phyloP scores from a whole-genome alignment of 2,888 invertebrate genomes.

The Chironomus tentans region DNA sequence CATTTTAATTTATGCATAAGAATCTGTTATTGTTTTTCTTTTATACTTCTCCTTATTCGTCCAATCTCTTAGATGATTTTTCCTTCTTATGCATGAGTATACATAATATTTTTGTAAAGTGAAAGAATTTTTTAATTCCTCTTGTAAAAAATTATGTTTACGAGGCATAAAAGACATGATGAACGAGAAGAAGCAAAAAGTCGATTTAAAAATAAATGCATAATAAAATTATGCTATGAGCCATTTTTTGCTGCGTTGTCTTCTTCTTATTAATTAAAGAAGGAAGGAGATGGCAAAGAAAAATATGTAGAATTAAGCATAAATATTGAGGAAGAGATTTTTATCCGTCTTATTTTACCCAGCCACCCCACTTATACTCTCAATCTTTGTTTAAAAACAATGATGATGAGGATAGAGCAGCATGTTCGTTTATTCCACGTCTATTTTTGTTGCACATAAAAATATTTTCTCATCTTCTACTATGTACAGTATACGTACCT shows the following conservation, averaged over 20 bases:
- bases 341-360: background rate
- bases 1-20: background rate
- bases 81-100: background rate
- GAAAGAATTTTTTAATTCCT: background rate
- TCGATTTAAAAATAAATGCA: background rate
- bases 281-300: too few relatives aligned
- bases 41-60: background rate
- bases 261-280: too few relatives aligned
- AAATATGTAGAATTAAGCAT: too few relatives aligned
- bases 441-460: constrained; percentile 9
- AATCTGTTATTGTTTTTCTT: background rate
- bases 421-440: background rate
- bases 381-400: background rate
- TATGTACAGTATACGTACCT: too few relatives aligned
- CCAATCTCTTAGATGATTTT: too few relatives aligned
- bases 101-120: background rate
- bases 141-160: background rate
- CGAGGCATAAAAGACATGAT: too few relatives aligned
- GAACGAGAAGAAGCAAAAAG: background rate
- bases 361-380: background rate
- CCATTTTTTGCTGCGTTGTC: too few relatives aligned
- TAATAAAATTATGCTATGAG: background rate
- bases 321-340: background rate
- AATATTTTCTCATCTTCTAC: constrained; percentile 6
- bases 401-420: background rate